Percentiles rank a stretch among this genome's conserved stretches.
Conservation (phyloP, 2,797 vertebrate genomes). For the Echeneis naucrates region DNA sequence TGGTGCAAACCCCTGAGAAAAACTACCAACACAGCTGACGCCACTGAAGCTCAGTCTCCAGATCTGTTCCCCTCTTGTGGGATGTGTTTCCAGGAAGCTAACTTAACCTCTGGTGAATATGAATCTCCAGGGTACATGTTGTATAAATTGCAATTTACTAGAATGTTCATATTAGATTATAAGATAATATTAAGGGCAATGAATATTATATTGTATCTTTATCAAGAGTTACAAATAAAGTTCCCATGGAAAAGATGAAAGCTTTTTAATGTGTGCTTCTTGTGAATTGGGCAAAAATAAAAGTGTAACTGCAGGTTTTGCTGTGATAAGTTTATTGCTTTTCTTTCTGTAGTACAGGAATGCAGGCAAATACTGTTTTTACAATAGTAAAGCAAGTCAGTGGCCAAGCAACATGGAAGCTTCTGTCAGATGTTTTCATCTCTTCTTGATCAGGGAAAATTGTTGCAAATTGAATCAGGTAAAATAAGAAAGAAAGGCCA, state of each 20-base stretch:
- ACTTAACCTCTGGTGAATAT: slow-evolving; percentile 73
- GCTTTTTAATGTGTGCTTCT: slow-evolving; percentile 79
- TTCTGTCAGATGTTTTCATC: slow-evolving; percentile 74
- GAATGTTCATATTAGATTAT: slow-evolving; percentile 87
- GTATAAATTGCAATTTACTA: slow-evolving; percentile 84
- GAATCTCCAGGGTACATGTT: slow-evolving; percentile 74
- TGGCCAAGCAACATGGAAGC: slow-evolving; percentile 84
- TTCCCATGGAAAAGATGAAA: slow-evolving; percentile 91
- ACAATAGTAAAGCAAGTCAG: slow-evolving; percentile 76
- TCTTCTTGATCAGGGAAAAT: slow-evolving; percentile 31
- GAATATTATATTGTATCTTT: slow-evolving; percentile 91
- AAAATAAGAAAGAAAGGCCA: slow-evolving; percentile 9
- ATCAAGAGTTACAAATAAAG: slow-evolving; percentile 86
- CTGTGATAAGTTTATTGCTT: slow-evolving; percentile 83
- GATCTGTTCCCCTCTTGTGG: slow-evolving; percentile 43
- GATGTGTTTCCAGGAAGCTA: slow-evolving; percentile 62
- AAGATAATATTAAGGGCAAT: slow-evolving; percentile 87
- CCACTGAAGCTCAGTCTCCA: slow-evolving; percentile 25
- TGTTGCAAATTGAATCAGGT: slow-evolving; percentile 38
- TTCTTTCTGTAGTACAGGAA: slow-evolving; percentile 78
- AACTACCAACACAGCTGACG: not conserved
- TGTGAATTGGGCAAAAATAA: slow-evolving; percentile 49
- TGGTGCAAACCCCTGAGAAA: slow-evolving; percentile 29
- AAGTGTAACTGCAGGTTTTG: slow-evolving; percentile 40
- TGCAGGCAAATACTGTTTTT: slow-evolving; percentile 74